Evolutionary conservation across 2,888 invertebrate species (phyloP).

Genomic region (Tetranychus piercei): DNA sequence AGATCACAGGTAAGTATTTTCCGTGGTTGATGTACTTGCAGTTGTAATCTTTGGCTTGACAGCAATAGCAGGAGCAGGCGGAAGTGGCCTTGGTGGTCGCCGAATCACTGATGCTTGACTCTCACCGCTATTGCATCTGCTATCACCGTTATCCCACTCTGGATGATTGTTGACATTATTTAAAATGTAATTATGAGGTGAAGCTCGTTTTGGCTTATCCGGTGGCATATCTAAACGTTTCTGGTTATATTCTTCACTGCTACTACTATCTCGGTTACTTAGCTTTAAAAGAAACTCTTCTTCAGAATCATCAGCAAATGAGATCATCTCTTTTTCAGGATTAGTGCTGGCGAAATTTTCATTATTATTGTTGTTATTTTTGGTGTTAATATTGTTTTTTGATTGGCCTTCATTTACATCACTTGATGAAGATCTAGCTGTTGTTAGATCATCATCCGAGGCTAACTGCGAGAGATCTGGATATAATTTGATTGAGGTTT

Average conservation of each 20-base stretch:
- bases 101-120: not conserved
- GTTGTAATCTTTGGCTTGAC: not conserved
- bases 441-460: conserved; percentile 7
- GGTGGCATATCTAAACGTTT: not conserved
- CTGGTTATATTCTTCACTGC: not conserved
- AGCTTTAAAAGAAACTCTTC: conserved; percentile 12
- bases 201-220: not conserved
- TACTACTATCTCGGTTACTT: conserved; percentile 8
- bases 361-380: not conserved
- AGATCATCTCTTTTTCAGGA: conserved; percentile 14
- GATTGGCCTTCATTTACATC: not conserved
- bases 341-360: not conserved
- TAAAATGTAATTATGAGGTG: not conserved
- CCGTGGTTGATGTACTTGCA: not conserved
- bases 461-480: not conserved
- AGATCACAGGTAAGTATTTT: conserved; percentile 1
- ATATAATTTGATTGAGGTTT: conserved; percentile 12
- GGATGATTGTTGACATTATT: not conserved
- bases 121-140: not conserved
- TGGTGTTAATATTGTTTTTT: not conserved
- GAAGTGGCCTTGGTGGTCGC: not conserved
- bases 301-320: conserved; percentile 24
- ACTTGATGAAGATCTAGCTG: not conserved
- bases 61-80: not conserved
- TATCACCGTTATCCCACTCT: not conserved